These are phyloP conservation scores for Trichonephila clavata DNA, from an alignment of 1,140 invertebrate genomes.

Conservation along the genomic window DNA sequence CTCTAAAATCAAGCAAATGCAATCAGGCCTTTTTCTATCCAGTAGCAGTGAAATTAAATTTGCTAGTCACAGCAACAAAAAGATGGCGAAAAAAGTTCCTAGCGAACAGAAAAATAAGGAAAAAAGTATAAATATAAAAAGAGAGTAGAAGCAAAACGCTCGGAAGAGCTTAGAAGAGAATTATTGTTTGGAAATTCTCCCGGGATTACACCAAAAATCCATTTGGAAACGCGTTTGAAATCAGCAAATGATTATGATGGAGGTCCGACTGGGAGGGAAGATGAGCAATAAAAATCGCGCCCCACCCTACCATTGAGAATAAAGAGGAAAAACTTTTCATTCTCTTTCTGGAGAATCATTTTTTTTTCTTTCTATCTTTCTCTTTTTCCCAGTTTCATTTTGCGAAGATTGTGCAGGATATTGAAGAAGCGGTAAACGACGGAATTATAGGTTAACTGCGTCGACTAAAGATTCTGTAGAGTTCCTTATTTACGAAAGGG, in stretches of 20 bases:
- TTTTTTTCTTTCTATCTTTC: not conserved
- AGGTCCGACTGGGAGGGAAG: not conserved
- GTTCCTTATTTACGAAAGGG: not conserved
- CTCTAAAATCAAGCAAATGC: constrained; percentile 13
- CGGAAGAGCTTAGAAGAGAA: constrained; percentile 55
- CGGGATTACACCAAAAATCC: constrained; percentile 71
- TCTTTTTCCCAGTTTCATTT: constrained; percentile 2
- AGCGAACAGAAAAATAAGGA: not conserved
- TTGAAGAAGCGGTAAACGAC: constrained; percentile 20
- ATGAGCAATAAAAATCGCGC: constrained; percentile 44
- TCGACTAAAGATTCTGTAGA: not conserved
- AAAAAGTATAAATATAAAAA: not conserved
- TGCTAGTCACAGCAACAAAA: constrained; percentile 16
- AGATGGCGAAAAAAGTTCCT: not conserved
- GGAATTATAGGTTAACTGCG: constrained; percentile 37
- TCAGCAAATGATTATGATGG: constrained; percentile 71
- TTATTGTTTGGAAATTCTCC: constrained; percentile 68
- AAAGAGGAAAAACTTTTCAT: constrained; percentile 42
- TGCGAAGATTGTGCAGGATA: not conserved
- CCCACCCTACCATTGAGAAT: not conserved
- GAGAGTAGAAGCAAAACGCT: constrained; percentile 7
- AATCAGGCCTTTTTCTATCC: not conserved
- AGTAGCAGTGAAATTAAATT: constrained; percentile 42
- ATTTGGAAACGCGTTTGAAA: constrained; percentile 61
- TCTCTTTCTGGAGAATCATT: not conserved